phyloP scores from a whole-genome alignment of 2,113 vertebrate genomes.

The Perognathus longimembris region DNA sequence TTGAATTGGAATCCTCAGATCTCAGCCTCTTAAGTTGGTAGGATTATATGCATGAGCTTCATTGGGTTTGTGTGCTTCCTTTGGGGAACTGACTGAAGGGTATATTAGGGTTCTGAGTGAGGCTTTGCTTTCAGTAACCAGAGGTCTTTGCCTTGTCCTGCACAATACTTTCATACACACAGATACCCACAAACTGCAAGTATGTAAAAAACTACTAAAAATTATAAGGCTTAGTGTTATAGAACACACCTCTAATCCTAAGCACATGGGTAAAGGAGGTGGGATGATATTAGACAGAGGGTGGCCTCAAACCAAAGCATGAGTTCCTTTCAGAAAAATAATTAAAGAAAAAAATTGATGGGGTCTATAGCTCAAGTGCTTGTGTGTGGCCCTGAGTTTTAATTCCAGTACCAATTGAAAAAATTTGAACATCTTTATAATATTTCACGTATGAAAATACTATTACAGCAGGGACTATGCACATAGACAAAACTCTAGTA shows the following conservation, averaged over 20 bases:
- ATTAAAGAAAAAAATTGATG: no score
- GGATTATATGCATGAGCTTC: no score
- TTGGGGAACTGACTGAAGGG: not conserved
- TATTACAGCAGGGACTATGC: conserved; percentile 33
- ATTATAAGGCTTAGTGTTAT: not conserved
- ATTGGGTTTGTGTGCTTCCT: not conserved
- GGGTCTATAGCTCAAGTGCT: no score
- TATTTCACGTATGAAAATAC: conserved; percentile 63
- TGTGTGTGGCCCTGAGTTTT: no score
- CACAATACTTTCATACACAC: not conserved
- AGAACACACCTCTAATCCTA: no score
- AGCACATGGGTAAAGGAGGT: no score
- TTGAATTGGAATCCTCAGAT: no score
- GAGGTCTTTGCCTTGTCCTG: not conserved
- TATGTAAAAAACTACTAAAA: conserved; percentile 60
- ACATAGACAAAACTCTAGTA: not conserved
- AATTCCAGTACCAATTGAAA: no score
- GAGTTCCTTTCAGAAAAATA: no score
- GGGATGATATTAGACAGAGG: no score
- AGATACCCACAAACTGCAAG: conserved; percentile 2
- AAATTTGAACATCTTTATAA: not conserved
- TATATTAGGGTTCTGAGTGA: not conserved
- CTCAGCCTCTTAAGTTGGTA: no score
- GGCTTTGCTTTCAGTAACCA: not conserved
- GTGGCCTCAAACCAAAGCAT: no score